A percentile compares a stretch with the other conserved stretches of the same genome.
Conservation (phyloP, 2,888 invertebrate genomes). For the Trichogramma evanescens region DNA sequence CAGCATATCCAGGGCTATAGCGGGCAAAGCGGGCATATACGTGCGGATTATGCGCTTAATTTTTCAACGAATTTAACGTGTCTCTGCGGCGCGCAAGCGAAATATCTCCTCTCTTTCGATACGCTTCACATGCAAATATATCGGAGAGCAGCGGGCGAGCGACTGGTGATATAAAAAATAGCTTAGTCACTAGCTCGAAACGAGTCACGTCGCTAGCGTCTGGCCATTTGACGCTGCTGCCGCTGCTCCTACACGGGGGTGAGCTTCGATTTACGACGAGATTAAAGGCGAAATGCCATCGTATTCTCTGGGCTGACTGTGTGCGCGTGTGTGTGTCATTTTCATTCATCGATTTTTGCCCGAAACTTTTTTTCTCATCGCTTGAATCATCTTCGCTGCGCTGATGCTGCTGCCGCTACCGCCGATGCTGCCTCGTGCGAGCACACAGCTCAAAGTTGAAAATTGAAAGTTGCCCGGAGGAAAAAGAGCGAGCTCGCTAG, state of each 20-base stretch:
- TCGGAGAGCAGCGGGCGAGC: too few species aligned
- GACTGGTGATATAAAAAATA: constrained; percentile 8
- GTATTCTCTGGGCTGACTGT: neutral
- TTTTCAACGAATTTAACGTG: too few species aligned
- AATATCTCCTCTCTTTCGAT: too few species aligned
- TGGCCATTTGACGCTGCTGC: constrained; percentile 2
- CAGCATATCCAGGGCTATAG: too few species aligned
- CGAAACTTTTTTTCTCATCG: neutral
- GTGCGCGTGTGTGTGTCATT: too few species aligned
- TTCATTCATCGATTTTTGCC: constrained; percentile 5
- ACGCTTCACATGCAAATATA: too few species aligned
- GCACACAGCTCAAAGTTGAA: constrained; percentile 8
- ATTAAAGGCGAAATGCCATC: constrained; percentile 17
- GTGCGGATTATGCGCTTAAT: too few species aligned
- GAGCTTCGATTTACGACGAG: constrained; percentile 21
- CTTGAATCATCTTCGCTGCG: constrained; percentile 4
- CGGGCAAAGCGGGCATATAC: too few species aligned
- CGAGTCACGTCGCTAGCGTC: constrained; percentile 11
- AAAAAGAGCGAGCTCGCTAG: constrained; percentile 1
- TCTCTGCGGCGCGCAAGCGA: too few species aligned
- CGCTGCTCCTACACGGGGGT: neutral
- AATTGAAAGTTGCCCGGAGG: constrained; percentile 16
- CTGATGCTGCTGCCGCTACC: neutral
- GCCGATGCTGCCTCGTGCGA: neutral
- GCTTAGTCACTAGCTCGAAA: constrained; percentile 13